These are phyloP conservation scores for Andrena trimmerana DNA, from an alignment of 2,888 invertebrate species.

Conservation along the genomic window DNA sequence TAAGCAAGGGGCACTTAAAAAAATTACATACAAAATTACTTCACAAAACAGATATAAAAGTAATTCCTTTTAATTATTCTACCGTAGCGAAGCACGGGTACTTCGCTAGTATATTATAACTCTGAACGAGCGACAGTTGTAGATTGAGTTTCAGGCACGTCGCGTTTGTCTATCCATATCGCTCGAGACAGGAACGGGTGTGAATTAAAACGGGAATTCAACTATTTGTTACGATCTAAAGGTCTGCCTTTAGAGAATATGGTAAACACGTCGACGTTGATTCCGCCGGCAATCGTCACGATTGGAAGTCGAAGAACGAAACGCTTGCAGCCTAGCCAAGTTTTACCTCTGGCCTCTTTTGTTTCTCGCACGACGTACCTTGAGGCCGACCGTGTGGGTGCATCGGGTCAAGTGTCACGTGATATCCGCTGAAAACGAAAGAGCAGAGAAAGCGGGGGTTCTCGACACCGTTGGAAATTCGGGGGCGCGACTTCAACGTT, in stretches of 20 bases:
- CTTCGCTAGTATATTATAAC: too few relatives aligned
- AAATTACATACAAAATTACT: too few relatives aligned
- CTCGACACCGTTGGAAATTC: slow-evolving; percentile 18
- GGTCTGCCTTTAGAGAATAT: not conserved
- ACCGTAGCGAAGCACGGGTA: too few relatives aligned
- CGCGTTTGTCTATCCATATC: too few relatives aligned
- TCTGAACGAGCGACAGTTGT: too few relatives aligned
- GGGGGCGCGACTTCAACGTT: slow-evolving; percentile 1
- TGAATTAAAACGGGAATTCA: too few relatives aligned
- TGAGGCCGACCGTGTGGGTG: slow-evolving; percentile 35
- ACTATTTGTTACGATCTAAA: too few relatives aligned
- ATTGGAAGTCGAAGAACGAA: slow-evolving; percentile 10
- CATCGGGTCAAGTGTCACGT: slow-evolving; percentile 61
- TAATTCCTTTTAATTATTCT: too few relatives aligned
- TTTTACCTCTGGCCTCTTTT: slow-evolving; percentile 28
- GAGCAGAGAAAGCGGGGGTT: slow-evolving; percentile 25
- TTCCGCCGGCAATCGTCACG: not conserved
- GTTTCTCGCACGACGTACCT: slow-evolving; percentile 41
- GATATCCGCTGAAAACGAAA: slow-evolving; percentile 45
- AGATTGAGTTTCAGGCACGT: too few relatives aligned
- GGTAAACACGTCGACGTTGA: not conserved
- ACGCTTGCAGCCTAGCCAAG: not conserved
- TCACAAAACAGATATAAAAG: too few relatives aligned
- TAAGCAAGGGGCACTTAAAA: too few relatives aligned
- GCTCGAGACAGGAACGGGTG: too few relatives aligned